phyloP scores from a whole-genome alignment of 2,113 vertebrate genomes.

The Eonycteris spelaea region DNA sequence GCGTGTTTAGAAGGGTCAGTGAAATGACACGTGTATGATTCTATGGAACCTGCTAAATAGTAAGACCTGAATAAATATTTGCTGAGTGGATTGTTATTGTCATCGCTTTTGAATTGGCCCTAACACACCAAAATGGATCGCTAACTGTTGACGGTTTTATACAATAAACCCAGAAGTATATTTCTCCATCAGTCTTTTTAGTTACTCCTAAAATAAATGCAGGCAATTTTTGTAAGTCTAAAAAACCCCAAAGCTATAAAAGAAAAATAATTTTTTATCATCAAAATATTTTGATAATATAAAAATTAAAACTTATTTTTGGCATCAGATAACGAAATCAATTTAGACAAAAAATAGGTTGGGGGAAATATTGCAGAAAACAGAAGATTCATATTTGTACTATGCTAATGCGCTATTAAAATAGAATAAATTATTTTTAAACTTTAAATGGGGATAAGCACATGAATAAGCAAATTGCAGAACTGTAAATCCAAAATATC shows the following conservation, averaged over 20 bases:
- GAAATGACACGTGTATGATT: background rate
- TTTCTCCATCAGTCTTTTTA: constrained; percentile 72
- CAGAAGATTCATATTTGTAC: background rate
- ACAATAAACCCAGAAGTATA: constrained; percentile 75
- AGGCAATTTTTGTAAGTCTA: background rate
- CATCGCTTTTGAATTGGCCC: constrained; percentile 61
- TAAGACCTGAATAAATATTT: constrained; percentile 69
- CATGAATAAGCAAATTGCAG: background rate
- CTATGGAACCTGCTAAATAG: constrained; percentile 71
- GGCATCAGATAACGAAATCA: background rate
- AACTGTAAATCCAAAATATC: background rate
- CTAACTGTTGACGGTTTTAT: constrained; percentile 77
- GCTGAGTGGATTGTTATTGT: background rate
- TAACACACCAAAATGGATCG: constrained; percentile 76
- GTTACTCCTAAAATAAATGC: background rate
- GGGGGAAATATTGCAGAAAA: background rate
- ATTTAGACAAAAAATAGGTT: background rate
- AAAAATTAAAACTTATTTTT: background rate
- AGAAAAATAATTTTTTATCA: background rate
- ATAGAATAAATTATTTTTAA: background rate
- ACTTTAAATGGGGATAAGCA: background rate
- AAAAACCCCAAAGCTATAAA: background rate
- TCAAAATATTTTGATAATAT: background rate
- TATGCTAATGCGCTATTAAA: background rate
- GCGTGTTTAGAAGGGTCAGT: background rate